Evolutionary conservation across 1,140 invertebrate species (phyloP).

Genomic region (Panagrolaimus sp.): DNA sequence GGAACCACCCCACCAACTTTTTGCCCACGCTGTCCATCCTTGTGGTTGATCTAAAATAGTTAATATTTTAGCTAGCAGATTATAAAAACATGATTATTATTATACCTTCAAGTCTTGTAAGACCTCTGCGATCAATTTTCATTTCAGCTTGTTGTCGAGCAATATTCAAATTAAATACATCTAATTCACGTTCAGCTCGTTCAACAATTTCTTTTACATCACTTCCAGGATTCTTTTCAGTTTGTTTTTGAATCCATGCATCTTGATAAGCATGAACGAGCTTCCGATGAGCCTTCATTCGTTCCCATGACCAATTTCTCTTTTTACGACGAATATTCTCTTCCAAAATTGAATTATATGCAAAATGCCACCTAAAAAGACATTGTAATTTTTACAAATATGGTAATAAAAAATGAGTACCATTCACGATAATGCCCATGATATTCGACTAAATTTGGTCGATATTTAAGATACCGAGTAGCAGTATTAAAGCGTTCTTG

Average conservation of each 20-base stretch:
- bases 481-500: constrained; percentile 77
- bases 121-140: constrained; percentile 67
- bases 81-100: no score
- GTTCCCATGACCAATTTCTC: constrained; percentile 81
- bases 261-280: constrained; percentile 71
- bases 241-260: constrained; percentile 73
- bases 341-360: constrained; percentile 77
- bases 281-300: constrained; percentile 75
- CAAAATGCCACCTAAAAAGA: constrained; percentile 77
- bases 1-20: constrained; percentile 66
- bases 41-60: constrained; percentile 23
- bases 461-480: constrained; percentile 74
- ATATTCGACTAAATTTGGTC: constrained; percentile 70
- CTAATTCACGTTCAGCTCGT: constrained; percentile 65
- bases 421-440: constrained; percentile 76
- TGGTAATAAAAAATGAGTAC: no score
- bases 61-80: no score
- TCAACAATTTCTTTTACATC: constrained; percentile 48
- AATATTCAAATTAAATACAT: constrained; percentile 84
- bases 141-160: constrained; percentile 82
- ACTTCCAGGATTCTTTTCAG: constrained; percentile 66
- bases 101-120: constrained; percentile 62
- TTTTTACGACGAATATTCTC: constrained; percentile 70
- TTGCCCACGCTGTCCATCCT: constrained; percentile 52
- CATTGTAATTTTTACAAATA: not conserved